Conservation (phyloP, 2,888 invertebrate genomes). For the Glaucopsyche alexis region DNA sequence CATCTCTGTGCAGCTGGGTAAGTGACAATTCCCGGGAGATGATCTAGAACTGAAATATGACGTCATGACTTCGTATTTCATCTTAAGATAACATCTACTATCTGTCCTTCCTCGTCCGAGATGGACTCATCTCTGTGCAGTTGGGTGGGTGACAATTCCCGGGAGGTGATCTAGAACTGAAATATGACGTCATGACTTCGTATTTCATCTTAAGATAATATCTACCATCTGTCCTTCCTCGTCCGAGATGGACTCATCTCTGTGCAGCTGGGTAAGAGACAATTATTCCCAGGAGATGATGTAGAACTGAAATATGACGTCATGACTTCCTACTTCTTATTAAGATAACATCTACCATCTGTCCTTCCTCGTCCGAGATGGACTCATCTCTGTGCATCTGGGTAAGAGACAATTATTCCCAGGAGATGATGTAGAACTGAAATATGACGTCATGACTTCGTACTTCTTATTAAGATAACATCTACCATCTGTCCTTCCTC, state of each 20-base stretch:
- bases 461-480: slow-evolving; percentile 78
- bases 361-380: slow-evolving; percentile 81
- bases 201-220: too few relatives aligned
- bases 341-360: slow-evolving; percentile 83
- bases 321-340: slow-evolving; percentile 46
- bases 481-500: slow-evolving; percentile 82
- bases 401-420: neutral
- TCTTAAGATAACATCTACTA: slow-evolving; percentile 84
- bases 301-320: too few relatives aligned
- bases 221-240: slow-evolving; percentile 83
- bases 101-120: slow-evolving; percentile 81
- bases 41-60: too few relatives aligned
- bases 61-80: neutral
- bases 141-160: slow-evolving; percentile 40
- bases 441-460: too few relatives aligned
- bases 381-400: slow-evolving; percentile 67
- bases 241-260: slow-evolving; percentile 77
- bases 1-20: slow-evolving; percentile 61
- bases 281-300: too few relatives aligned
- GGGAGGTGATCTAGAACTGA: too few relatives aligned
- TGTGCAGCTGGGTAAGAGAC: slow-evolving; percentile 52
- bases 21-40: neutral
- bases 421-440: too few relatives aligned
- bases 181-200: too few relatives aligned
- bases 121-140: slow-evolving; percentile 72